phyloP scores from a whole-genome alignment of 1,140 invertebrate species.

The Drosophila tristis region DNA sequence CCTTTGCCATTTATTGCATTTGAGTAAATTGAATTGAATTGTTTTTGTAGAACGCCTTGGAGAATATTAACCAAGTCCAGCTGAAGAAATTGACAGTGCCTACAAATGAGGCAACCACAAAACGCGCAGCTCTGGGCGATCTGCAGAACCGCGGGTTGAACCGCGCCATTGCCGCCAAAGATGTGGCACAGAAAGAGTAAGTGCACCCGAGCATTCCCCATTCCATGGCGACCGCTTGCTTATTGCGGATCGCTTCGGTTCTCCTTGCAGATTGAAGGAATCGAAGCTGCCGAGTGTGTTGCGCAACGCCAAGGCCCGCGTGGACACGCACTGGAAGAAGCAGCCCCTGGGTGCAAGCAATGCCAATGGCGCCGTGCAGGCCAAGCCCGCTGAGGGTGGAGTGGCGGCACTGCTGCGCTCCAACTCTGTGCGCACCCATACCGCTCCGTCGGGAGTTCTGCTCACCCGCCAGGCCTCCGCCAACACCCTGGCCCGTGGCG shows the following conservation, averaged over 20 bases:
- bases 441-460: neutral
- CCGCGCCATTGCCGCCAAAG: constrained; percentile 52
- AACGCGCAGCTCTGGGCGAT: constrained; percentile 77
- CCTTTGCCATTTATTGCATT: neutral
- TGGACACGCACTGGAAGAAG: constrained; percentile 83
- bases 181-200: constrained; percentile 78
- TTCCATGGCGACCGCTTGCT: neutral
- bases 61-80: constrained; percentile 67
- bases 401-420: constrained; percentile 56
- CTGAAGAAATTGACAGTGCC: constrained; percentile 73
- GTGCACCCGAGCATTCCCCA: constrained; percentile 6
- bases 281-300: constrained; percentile 63
- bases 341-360: constrained; percentile 42
- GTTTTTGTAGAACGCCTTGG: constrained; percentile 63
- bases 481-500: constrained; percentile 13
- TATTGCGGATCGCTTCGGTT: neutral
- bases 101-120: constrained; percentile 68
- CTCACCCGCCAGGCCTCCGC: constrained; percentile 22
- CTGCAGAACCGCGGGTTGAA: constrained; percentile 76
- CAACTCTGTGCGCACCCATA: constrained; percentile 61
- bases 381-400: constrained; percentile 13
- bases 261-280: constrained; percentile 58
- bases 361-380: constrained; percentile 22
- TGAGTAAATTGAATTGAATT: neutral
- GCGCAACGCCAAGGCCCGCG: constrained; percentile 71